phyloP scores from a whole-genome alignment of 2,888 invertebrate species.

The Creontiades dilutus region DNA sequence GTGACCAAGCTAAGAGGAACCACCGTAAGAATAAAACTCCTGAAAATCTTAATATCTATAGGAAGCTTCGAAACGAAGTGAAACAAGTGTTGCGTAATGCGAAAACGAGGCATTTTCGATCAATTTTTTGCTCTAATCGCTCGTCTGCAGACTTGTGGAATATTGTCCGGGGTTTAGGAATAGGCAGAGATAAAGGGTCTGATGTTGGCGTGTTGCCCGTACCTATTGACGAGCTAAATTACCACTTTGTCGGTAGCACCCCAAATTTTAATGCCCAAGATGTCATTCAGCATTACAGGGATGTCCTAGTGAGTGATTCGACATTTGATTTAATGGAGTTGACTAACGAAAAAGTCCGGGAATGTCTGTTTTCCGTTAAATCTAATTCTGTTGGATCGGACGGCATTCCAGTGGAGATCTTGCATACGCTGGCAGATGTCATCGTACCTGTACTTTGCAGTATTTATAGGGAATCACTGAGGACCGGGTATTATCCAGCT shows the following conservation, averaged over 20 bases:
- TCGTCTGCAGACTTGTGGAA: slow-evolving; percentile 23
- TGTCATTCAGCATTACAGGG: background rate
- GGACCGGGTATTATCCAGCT: background rate
- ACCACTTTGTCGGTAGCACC: background rate
- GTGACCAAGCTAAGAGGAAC: background rate
- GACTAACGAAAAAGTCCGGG: background rate
- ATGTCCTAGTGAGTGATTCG: too few relatives aligned
- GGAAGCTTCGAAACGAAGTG: slow-evolving; percentile 8
- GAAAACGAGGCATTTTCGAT: background rate
- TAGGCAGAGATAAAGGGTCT: background rate
- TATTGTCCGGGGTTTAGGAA: background rate
- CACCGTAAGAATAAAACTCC: background rate
- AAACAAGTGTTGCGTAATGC: slow-evolving; percentile 37
- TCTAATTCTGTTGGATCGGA: background rate
- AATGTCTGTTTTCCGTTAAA: background rate
- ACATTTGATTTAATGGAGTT: background rate
- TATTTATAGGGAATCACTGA: background rate
- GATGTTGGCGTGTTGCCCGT: background rate
- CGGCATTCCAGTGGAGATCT: background rate
- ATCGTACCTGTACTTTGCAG: background rate
- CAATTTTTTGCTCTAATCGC: background rate
- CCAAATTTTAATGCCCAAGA: background rate
- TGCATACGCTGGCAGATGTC: background rate
- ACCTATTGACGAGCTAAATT: background rate
- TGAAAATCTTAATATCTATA: background rate